A percentile compares a stretch with the other conserved stretches of the same genome.
These are phyloP conservation scores for Bungarus multicinctus DNA, from an alignment of 2,113 vertebrate species.

Conservation along the genomic window DNA sequence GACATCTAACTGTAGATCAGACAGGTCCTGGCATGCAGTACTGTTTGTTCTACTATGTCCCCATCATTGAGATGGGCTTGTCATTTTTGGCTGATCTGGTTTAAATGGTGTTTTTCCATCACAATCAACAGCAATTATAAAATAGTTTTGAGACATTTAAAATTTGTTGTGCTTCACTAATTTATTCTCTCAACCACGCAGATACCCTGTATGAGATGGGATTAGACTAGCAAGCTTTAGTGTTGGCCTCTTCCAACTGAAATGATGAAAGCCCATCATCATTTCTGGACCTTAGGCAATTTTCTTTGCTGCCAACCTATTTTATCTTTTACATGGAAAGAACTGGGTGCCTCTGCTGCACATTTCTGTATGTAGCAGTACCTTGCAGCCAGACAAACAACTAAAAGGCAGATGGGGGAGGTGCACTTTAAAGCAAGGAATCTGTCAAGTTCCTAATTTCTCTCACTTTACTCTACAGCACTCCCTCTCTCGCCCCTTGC, in stretches of 20 bases:
- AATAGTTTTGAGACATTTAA: background rate
- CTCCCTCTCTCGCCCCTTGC: background rate
- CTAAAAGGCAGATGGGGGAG: background rate
- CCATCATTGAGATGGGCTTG: background rate
- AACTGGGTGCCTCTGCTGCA: background rate
- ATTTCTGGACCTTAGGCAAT: background rate
- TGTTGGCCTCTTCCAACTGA: background rate
- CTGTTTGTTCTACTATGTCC: background rate
- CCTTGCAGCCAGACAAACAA: background rate
- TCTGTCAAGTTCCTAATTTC: background rate
- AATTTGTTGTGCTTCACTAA: background rate
- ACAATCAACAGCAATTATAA: background rate
- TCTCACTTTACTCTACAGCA: background rate
- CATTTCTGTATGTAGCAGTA: background rate
- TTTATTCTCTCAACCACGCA: background rate
- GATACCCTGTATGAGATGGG: background rate
- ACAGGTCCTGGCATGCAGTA: background rate
- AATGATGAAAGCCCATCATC: background rate
- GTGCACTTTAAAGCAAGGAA: background rate
- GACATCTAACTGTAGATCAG: background rate
- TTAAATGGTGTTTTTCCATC: background rate
- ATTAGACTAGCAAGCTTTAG: background rate
- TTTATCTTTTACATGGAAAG: background rate
- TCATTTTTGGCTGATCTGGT: background rate
- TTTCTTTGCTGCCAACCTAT: background rate